These are phyloP conservation scores for Erannis defoliaria DNA, from an alignment of 2,888 invertebrate species.

Conservation along the genomic window DNA sequence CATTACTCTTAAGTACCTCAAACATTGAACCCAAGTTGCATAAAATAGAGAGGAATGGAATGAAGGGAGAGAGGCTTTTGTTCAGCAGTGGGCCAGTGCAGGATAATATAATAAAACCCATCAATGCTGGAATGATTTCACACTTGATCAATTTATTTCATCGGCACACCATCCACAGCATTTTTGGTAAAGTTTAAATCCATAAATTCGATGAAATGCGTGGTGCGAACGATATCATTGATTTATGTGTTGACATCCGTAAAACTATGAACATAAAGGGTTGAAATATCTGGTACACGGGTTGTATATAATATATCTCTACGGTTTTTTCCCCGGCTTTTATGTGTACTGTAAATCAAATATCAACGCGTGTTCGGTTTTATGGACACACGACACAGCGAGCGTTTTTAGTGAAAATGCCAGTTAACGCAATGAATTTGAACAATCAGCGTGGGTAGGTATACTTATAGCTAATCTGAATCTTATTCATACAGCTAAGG, in stretches of 20 bases:
- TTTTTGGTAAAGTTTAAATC: constrained; percentile 3
- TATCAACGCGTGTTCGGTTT: neutral
- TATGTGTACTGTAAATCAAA: neutral
- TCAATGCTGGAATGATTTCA: too few species aligned
- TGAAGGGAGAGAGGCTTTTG: too few species aligned
- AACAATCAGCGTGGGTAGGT: too few species aligned
- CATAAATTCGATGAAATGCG: constrained; percentile 1
- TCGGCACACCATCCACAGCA: neutral
- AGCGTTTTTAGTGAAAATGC: neutral
- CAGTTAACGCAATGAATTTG: too few species aligned
- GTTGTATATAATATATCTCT: neutral
- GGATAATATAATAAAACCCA: too few species aligned
- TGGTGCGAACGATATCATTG: constrained; percentile 8
- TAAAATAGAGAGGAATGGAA: too few species aligned
- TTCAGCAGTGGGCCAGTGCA: too few species aligned
- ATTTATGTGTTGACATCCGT: constrained; percentile 10
- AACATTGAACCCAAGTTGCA: too few species aligned
- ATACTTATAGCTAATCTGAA: too few species aligned
- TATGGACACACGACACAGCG: too few species aligned
- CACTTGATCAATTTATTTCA: neutral
- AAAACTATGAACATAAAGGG: constrained; percentile 8
- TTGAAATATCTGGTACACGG: constrained; percentile 4
- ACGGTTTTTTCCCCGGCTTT: neutral
- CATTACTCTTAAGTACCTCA: too few species aligned
- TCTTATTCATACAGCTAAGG: too few species aligned